Base-by-base conservation (phyloP, 2,797 vertebrate species). In the Acanthurus leucopareius region DNA sequence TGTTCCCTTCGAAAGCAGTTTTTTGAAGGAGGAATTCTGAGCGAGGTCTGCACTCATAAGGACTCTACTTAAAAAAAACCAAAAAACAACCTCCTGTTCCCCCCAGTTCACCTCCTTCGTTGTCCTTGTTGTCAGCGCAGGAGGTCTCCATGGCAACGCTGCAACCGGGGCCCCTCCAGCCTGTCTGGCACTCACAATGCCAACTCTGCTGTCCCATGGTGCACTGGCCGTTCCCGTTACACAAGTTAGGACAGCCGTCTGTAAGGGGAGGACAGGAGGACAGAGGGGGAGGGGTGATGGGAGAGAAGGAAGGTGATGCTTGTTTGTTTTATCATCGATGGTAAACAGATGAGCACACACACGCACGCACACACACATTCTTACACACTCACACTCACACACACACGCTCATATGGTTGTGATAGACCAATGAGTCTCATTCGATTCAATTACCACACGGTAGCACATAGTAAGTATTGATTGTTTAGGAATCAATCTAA, bases 151-250 rank as follows among this genome's bases (percentile, higher is more conserved):
- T 99, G 93, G 98, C 97, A 88, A 99, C 98, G 69, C 95, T 99
- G 97, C 98, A 99, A 89, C 98, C 98, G 14, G 96, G 95, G 56
- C 98, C 98, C 94, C 98, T 97, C 98, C 98, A 99, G 94, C 98
- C 97, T 57, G 96, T 98, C 96, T 99, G 98, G 95, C 98, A 99
- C 94, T 99, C 97, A 78, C 98, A 99, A 93, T 99, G 97, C 98
- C 98, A 99, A 94, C 97, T 99, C 97, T 98, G 98, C 95, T 98
- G 98, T 93, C 98, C 97, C 96, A 98, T 96, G 87, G 97, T 98
- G 95, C 98, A 99, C 94, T 98, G 97, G 91, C 98, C 98, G 17
- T 99, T 99, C 92, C 97, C 98, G 69, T 97, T 99, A 92, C 98
- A 99, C 93, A 98, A 90, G 95, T 98, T 98, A 28, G 98, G 98